Evolutionary conservation across 2,797 vertebrate species (phyloP), one percentile per base, ranked within the genome.

Genomic region (Alauda arvensis): DNA sequence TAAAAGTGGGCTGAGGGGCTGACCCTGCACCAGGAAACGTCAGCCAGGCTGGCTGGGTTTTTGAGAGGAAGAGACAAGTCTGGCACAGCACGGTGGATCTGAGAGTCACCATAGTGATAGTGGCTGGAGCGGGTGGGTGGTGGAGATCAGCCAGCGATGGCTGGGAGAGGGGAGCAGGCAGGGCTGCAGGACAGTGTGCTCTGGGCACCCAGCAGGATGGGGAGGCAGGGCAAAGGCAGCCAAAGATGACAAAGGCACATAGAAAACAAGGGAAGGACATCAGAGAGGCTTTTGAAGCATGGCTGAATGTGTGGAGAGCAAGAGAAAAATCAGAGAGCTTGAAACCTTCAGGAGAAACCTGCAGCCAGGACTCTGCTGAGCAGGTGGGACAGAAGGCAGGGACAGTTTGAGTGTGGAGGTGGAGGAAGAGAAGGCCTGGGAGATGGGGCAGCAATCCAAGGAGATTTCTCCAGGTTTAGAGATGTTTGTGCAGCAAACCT

Each of bases 51-150:
- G 59, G 46, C 65, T 82, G 91, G 3, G 43, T 40, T 65, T 63
- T 28, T 14, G 39, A 56, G 80, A 52, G 77, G 42, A 51, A 40
- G 61, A 86, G 46, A 40, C 26, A 21, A 85, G 62, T 43, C 76
- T 90, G 86, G 88, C 82, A 88, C 69, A 59, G 90, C 59, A 25
- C 7, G 0, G 72, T 46, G 49, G 62, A 68, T 57, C 71, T 39
- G 78, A 63, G 88, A 91, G 72, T 93, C 91, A 83, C 88, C 93
- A 86, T 55, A 91, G 91, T 80, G 88, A 91, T 71, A 28, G 72
- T 6, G 21, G 55, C 46, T 79, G 78, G 78, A 93, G 62, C 3
- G 6, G 43, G 90, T 83, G 81, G 57, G 81, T 75, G 82, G 61
- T 18, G 55, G 82, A 74, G 88, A 87, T 70, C 83, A 61, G 79